A percentile compares a stretch with the other conserved stretches of the same genome.
These are phyloP conservation scores for Eleginops maclovinus DNA, from an alignment of 2,113 vertebrate species.

Conservation along the genomic window DNA sequence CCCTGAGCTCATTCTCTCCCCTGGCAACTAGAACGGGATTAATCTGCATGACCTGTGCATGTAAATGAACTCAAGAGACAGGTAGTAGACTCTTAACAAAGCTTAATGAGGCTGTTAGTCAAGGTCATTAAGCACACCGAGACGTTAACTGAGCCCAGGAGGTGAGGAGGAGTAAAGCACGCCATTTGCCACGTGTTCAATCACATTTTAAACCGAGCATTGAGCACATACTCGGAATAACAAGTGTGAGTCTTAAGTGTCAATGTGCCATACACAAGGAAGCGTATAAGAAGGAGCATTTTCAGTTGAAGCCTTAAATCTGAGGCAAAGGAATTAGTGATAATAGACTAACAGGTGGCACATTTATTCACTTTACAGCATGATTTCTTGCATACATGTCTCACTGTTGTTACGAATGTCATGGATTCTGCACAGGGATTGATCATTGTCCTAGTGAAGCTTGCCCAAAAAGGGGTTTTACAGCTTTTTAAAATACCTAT, in stretches of 20 bases:
- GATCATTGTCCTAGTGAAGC: neutral
- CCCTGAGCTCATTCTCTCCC: constrained; percentile 34
- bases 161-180: constrained; percentile 32
- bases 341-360: neutral
- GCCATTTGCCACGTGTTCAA: constrained; percentile 22
- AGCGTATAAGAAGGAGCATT: neutral
- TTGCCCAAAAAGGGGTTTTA: neutral
- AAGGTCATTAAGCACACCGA: constrained; percentile 60
- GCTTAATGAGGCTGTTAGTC: constrained; percentile 67
- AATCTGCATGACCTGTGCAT: constrained; percentile 63
- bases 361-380: constrained; percentile 1
- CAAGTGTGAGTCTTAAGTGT: constrained; percentile 20
- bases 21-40: constrained; percentile 55
- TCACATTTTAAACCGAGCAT: constrained; percentile 34
- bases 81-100: constrained; percentile 60
- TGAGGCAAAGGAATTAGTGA: neutral
- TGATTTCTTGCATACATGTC: neutral
- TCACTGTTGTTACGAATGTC: neutral
- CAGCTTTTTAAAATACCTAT: neutral
- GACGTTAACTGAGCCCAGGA: constrained; percentile 50
- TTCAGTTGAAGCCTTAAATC: constrained; percentile 21
- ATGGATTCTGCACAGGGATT: neutral
- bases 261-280: neutral
- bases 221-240: constrained; percentile 27
- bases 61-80: constrained; percentile 66